phyloP scores from a whole-genome alignment of 2,888 invertebrate species.

The Oligia strigilis region DNA sequence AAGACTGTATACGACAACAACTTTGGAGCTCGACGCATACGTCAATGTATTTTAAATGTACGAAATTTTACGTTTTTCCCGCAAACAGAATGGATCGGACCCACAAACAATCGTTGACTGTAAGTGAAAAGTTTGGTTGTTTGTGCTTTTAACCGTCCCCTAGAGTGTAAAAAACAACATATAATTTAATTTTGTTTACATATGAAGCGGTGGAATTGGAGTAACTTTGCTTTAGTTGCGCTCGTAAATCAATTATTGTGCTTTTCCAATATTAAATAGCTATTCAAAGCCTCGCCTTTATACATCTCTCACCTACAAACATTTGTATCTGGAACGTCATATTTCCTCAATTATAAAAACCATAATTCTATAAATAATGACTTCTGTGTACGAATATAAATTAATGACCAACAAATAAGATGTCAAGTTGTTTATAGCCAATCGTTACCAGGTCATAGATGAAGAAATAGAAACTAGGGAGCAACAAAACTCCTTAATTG shows the following conservation, averaged over 20 bases:
- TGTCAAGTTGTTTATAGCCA: slow-evolving; percentile 48
- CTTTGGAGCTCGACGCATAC: slow-evolving; percentile 56
- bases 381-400: slow-evolving; percentile 44
- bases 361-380: slow-evolving; percentile 39
- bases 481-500: slow-evolving; percentile 86
- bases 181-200: slow-evolving; percentile 77
- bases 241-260: slow-evolving; percentile 56
- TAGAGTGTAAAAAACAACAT: slow-evolving; percentile 69
- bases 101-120: slow-evolving; percentile 73
- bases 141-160: slow-evolving; percentile 76
- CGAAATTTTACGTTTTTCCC: slow-evolving; percentile 68
- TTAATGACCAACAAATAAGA: slow-evolving; percentile 56
- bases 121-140: slow-evolving; percentile 83
- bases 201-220: slow-evolving; percentile 68
- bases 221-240: slow-evolving; percentile 60
- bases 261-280: slow-evolving; percentile 5
- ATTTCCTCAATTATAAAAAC: slow-evolving; percentile 45
- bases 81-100: slow-evolving; percentile 68
- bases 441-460: slow-evolving; percentile 58
- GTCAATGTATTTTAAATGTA: slow-evolving; percentile 67
- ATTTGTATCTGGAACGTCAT: slow-evolving; percentile 22
- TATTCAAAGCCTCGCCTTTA: not conserved
- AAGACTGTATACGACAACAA: slow-evolving; percentile 41
- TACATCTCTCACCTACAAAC: not conserved
- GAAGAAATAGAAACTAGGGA: slow-evolving; percentile 79